These are phyloP conservation scores for Bombus breviceps DNA, from an alignment of 1,140 invertebrate species.

Conservation along the genomic window DNA sequence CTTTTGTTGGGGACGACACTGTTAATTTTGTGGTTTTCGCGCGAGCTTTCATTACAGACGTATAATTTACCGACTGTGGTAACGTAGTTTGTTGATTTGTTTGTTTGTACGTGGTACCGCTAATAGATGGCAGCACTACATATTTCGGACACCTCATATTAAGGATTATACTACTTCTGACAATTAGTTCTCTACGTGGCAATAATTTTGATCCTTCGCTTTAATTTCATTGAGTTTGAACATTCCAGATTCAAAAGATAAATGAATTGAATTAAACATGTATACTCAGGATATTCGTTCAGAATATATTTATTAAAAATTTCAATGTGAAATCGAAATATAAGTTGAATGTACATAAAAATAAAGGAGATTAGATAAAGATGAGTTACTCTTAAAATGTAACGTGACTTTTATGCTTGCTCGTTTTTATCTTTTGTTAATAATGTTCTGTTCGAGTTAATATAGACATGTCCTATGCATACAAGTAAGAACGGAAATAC, in stretches of 20 bases:
- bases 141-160: neutral
- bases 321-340: neutral
- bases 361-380: neutral
- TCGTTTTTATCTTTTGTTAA: neutral
- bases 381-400: neutral
- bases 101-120: neutral
- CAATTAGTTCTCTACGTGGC: neutral
- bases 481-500: neutral
- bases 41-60: neutral
- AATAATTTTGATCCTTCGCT: neutral
- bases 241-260: neutral
- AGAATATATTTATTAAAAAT: neutral
- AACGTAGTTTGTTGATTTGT: neutral
- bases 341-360: neutral
- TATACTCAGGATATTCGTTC: neutral
- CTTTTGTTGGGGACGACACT: neutral
- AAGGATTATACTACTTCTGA: slow-evolving; percentile 11
- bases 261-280: no score
- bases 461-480: neutral
- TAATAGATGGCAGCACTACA: neutral
- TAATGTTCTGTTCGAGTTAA: neutral
- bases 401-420: neutral
- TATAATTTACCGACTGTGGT: slow-evolving; percentile 16
- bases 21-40: slow-evolving; percentile 17
- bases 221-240: neutral